A percentile compares a stretch with the other conserved stretches of the same genome.
These are phyloP conservation scores for Lycorma delicatula DNA, from an alignment of 1,140 invertebrate species.

Conservation along the genomic window DNA sequence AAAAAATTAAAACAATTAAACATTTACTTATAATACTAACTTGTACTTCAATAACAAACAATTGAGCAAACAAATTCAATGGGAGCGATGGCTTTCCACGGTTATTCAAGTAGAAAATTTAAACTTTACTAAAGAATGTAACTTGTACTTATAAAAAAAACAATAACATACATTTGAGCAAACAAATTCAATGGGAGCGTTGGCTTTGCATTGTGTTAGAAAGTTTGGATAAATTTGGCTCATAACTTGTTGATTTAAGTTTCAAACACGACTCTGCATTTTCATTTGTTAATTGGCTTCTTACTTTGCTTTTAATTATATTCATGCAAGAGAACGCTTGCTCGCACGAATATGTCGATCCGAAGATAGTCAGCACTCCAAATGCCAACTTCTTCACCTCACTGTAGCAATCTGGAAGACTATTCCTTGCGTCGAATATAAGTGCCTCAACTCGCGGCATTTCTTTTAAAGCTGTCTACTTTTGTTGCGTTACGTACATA, in stretches of 20 bases:
- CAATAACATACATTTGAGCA: background rate
- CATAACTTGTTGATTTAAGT: conserved; percentile 26
- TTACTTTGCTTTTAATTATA: conserved; percentile 31
- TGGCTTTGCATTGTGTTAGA: conserved; percentile 26
- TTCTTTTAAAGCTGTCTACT: conserved; percentile 26
- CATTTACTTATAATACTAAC: conserved; percentile 7
- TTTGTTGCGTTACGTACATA: conserved; percentile 23
- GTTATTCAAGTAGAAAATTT: conserved; percentile 2
- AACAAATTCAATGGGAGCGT: conserved; percentile 20
- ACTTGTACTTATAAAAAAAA: conserved; percentile 3
- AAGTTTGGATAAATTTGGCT: conserved; percentile 26
- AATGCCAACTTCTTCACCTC: conserved; percentile 29
- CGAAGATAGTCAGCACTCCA: conserved; percentile 25
- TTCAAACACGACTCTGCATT: conserved; percentile 26
- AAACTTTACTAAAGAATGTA: conserved; percentile 1
- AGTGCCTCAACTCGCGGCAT: conserved; percentile 21
- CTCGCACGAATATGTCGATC: conserved; percentile 30
- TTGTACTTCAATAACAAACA: conserved; percentile 10
- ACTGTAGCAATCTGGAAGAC: conserved; percentile 25
- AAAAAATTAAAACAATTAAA: conserved; percentile 6
- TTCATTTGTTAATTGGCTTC: conserved; percentile 30
- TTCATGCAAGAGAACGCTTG: conserved; percentile 29
- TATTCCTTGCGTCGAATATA: conserved; percentile 30
- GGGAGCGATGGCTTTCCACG: conserved; percentile 7
- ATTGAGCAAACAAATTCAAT: conserved; percentile 13